Percentiles rank a stretch among this genome's conserved stretches.
phyloP scores from a whole-genome alignment of 2,888 invertebrate species.

The Lochmaea crataegi region DNA sequence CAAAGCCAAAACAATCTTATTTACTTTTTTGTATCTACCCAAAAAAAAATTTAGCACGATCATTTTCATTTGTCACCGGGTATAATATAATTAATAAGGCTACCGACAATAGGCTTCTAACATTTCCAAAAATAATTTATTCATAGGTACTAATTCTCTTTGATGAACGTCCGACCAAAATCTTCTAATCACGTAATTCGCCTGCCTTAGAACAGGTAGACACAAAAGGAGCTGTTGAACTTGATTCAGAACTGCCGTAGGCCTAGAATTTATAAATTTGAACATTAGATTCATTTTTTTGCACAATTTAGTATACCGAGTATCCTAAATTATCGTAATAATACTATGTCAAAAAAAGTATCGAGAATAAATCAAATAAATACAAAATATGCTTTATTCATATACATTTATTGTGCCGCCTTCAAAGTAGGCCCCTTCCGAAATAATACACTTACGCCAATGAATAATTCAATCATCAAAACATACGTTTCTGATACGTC shows the following conservation, averaged over 20 bases:
- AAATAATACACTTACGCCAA: too few relatives aligned
- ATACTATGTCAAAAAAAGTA: too few relatives aligned
- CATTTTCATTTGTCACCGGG: slow-evolving; percentile 12
- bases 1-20: not conserved
- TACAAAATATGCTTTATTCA: too few relatives aligned
- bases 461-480: too few relatives aligned
- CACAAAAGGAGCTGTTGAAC: slow-evolving; percentile 89
- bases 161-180: slow-evolving; percentile 92
- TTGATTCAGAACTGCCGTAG: slow-evolving; percentile 78
- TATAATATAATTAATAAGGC: slow-evolving; percentile 48
- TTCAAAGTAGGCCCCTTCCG: too few relatives aligned
- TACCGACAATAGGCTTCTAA: slow-evolving; percentile 82
- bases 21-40: not conserved
- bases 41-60: slow-evolving; percentile 8
- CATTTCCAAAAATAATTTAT: slow-evolving; percentile 97
- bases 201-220: slow-evolving; percentile 89
- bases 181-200: slow-evolving; percentile 87
- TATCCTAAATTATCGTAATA: not conserved
- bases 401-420: too few relatives aligned
- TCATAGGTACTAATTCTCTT: slow-evolving; percentile 91
- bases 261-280: slow-evolving; percentile 65
- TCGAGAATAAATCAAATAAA: too few relatives aligned
- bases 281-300: not conserved
- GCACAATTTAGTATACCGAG: not conserved
- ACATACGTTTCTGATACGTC: too few relatives aligned